These are phyloP conservation scores for Pyrrhosoma nymphula DNA, from an alignment of 2,888 invertebrate genomes.

Conservation along the genomic window DNA sequence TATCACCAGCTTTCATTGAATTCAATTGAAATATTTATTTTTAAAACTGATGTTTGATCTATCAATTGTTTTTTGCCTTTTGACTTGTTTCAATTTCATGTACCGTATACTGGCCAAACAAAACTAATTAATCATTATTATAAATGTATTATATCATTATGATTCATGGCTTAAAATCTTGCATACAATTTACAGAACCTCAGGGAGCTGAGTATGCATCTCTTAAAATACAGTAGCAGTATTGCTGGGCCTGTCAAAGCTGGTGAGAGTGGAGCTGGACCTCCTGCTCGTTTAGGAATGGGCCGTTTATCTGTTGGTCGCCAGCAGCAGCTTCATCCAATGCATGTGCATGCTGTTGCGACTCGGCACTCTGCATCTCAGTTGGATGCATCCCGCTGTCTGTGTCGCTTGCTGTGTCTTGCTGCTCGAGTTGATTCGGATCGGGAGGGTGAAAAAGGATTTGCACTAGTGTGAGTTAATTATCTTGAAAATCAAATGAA, in stretches of 20 bases:
- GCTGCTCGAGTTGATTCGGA: constrained; percentile 85
- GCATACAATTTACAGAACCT: constrained; percentile 82
- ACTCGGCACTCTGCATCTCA: constrained; percentile 91
- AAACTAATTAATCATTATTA: too few relatives aligned
- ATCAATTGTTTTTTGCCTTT: too few relatives aligned
- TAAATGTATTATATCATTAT: too few relatives aligned
- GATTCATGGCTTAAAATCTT: too few relatives aligned
- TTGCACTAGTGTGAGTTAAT: constrained; percentile 85
- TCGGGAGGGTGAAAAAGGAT: constrained; percentile 87
- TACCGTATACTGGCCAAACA: too few relatives aligned
- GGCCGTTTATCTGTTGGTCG: constrained; percentile 64
- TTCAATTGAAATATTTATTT: too few relatives aligned
- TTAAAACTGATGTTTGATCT: too few relatives aligned
- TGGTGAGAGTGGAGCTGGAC: constrained; percentile 39
- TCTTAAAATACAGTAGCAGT: constrained; percentile 83
- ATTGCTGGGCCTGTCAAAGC: constrained; percentile 47
- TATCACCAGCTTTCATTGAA: too few relatives aligned
- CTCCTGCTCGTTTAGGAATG: constrained; percentile 60
- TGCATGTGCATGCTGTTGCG: constrained; percentile 89
- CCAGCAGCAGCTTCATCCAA: constrained; percentile 81
- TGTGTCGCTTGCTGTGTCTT: constrained; percentile 87
- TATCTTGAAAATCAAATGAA: neutral
- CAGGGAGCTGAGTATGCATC: constrained; percentile 91
- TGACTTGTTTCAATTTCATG: too few relatives aligned
- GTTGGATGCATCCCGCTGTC: constrained; percentile 87